Percentiles rank a stretch among this genome's conserved stretches.
phyloP scores from a whole-genome alignment of 1,140 invertebrate genomes.

The Oppia nitens region DNA sequence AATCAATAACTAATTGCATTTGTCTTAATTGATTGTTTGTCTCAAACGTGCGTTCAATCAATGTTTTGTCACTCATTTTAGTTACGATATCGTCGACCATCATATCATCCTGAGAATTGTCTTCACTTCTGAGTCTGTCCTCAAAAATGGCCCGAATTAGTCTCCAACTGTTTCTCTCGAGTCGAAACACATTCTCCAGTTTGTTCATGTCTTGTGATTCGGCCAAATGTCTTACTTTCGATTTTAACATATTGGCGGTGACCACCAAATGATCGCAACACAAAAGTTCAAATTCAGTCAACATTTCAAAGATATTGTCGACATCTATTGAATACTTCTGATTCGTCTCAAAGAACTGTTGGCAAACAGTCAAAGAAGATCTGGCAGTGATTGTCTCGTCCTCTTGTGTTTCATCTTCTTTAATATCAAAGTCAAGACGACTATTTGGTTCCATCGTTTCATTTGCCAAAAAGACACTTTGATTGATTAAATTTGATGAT shows the following conservation, averaged over 20 bases:
- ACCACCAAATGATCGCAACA: neutral
- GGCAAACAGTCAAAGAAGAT: neutral
- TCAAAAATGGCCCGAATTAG: slow-evolving; percentile 58
- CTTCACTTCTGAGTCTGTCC: slow-evolving; percentile 39
- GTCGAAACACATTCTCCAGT: slow-evolving; percentile 19
- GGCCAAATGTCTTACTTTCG: neutral
- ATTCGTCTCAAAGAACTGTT: neutral
- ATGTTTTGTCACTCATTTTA: slow-evolving; percentile 40
- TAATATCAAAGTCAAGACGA: neutral
- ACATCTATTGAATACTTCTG: neutral
- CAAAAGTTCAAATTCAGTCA: neutral
- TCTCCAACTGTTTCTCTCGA: slow-evolving; percentile 72
- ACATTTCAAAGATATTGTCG: neutral
- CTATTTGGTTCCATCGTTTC: neutral
- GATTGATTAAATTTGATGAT: neutral
- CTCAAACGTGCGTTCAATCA: slow-evolving; percentile 41
- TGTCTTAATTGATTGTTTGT: slow-evolving; percentile 48
- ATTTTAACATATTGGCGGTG: neutral
- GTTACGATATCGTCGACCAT: slow-evolving; percentile 30
- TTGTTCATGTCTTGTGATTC: neutral
- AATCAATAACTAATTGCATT: slow-evolving; percentile 69
- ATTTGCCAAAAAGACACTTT: neutral
- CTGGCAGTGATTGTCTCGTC: neutral
- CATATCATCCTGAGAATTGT: slow-evolving; percentile 24
- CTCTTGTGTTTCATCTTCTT: neutral